These are phyloP conservation scores for Meloidogyne exigua DNA, from an alignment of 1,140 invertebrate species.

Conservation along the genomic window DNA sequence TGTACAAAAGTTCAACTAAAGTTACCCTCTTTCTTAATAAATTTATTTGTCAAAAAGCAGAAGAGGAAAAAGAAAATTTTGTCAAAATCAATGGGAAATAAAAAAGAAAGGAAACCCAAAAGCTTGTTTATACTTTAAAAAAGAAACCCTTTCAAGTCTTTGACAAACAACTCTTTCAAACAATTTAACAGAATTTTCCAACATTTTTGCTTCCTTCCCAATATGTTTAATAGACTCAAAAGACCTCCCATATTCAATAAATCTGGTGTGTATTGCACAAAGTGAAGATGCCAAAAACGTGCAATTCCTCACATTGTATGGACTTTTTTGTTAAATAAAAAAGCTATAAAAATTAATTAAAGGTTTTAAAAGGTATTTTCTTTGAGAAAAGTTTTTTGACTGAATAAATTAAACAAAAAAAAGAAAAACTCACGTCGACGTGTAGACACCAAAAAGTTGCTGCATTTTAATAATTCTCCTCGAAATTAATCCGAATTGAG, in stretches of 20 bases:
- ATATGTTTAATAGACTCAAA: not conserved
- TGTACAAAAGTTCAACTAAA: too few species aligned
- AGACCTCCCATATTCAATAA: slow-evolving; percentile 25
- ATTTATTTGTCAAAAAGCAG: too few species aligned
- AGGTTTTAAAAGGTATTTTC: not conserved
- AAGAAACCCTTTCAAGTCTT: slow-evolving; percentile 19
- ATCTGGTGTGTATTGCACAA: slow-evolving; percentile 30
- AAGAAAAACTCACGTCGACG: slow-evolving; percentile 22
- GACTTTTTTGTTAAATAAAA: slow-evolving; percentile 15
- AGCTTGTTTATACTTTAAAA: not conserved
- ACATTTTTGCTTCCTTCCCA: not conserved
- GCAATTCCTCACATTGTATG: slow-evolving; percentile 26
- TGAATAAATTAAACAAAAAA: too few species aligned
- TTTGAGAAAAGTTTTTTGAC: too few species aligned
- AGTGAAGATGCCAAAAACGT: slow-evolving; percentile 28
- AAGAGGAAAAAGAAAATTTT: too few species aligned
- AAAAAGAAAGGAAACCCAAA: too few species aligned
- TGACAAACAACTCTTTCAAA: slow-evolving; percentile 16
- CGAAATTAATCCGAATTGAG: slow-evolving; percentile 26
- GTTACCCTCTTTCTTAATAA: too few species aligned
- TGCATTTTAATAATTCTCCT: slow-evolving; percentile 23
- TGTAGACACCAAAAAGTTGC: slow-evolving; percentile 16
- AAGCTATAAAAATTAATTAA: not conserved
- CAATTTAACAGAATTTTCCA: slow-evolving; percentile 13
- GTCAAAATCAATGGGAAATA: too few species aligned